Evolutionary conservation across 2,888 invertebrate genomes (phyloP).

Genomic region (Stenichneumon culpator): DNA sequence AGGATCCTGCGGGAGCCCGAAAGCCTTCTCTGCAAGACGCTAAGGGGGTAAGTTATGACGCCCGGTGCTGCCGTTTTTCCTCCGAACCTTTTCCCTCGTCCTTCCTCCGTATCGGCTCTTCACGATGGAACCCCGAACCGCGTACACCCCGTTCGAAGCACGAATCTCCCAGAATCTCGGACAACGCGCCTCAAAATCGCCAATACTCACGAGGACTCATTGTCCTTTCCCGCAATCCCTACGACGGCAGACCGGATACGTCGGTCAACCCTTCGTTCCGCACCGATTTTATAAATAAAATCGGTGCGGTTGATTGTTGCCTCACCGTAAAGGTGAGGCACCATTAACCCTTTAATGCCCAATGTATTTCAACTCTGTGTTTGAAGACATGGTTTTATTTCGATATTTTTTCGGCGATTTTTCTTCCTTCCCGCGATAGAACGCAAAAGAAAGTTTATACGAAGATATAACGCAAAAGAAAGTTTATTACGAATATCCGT

Average conservation of each 20-base stretch:
- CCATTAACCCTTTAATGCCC: too few relatives aligned
- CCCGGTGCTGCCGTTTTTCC: slow-evolving; percentile 35
- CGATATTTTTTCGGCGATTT: background rate
- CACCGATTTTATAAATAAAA: slow-evolving; percentile 1
- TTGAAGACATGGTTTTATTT: background rate
- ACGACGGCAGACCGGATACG: background rate
- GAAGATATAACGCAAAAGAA: too few relatives aligned
- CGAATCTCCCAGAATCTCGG: background rate
- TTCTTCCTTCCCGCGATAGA: too few relatives aligned
- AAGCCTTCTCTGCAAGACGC: background rate
- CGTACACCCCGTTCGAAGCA: background rate
- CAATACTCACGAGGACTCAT: slow-evolving; percentile 12
- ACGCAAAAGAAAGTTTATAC: too few relatives aligned
- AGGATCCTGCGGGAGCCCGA: slow-evolving; percentile 35
- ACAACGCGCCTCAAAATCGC: slow-evolving; percentile 9
- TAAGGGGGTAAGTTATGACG: slow-evolving; percentile 50
- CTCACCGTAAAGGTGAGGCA: too few relatives aligned
- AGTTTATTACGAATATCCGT: too few relatives aligned
- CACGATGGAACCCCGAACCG: background rate
- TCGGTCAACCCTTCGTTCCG: background rate
- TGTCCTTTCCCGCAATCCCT: background rate
- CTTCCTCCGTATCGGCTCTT: background rate
- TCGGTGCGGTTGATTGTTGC: too few relatives aligned
- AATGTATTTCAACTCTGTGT: too few relatives aligned
- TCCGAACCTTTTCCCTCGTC: slow-evolving; percentile 20